phyloP scores from a whole-genome alignment of 2,113 vertebrate genomes.

The Nothoprocta pentlandii region DNA sequence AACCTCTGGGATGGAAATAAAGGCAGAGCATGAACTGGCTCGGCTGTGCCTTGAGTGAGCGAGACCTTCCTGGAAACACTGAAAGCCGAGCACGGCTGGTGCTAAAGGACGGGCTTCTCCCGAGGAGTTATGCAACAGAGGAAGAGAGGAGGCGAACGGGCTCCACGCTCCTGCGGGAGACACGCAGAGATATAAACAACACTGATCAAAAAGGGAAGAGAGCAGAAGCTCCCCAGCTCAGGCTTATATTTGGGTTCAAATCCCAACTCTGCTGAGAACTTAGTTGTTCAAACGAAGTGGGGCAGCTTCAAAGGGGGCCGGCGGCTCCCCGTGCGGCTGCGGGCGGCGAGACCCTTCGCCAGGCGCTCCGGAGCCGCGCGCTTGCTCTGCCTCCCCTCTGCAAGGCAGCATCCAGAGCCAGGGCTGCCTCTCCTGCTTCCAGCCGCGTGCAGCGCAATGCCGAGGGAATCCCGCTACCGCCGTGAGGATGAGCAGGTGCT shows the following conservation, averaged over 20 bases:
- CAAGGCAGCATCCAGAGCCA: neutral
- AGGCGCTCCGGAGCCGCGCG: fast-evolving
- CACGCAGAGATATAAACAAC: neutral
- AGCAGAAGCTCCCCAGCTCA: neutral
- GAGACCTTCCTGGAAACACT: neutral
- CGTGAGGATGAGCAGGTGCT: neutral
- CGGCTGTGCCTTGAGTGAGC: neutral
- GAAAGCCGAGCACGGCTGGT: neutral
- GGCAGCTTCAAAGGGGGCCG: neutral
- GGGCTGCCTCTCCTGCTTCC: neutral
- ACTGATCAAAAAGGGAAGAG: neutral
- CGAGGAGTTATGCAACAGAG: neutral
- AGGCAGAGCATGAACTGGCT: fast-evolving
- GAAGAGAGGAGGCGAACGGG: neutral
- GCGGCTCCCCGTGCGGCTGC: neutral
- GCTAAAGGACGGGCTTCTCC: neutral
- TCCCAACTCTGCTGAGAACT: neutral
- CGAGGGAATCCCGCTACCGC: neutral
- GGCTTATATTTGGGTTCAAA: neutral
- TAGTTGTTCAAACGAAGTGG: neutral
- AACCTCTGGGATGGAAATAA: neutral
- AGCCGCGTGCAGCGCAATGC: neutral
- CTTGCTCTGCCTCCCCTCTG: neutral
- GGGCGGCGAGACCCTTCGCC: neutral
- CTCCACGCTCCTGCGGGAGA: neutral